Evolutionary conservation across 2,113 vertebrate genomes (phyloP).

Genomic region (Brachionichthys hirsutus): DNA sequence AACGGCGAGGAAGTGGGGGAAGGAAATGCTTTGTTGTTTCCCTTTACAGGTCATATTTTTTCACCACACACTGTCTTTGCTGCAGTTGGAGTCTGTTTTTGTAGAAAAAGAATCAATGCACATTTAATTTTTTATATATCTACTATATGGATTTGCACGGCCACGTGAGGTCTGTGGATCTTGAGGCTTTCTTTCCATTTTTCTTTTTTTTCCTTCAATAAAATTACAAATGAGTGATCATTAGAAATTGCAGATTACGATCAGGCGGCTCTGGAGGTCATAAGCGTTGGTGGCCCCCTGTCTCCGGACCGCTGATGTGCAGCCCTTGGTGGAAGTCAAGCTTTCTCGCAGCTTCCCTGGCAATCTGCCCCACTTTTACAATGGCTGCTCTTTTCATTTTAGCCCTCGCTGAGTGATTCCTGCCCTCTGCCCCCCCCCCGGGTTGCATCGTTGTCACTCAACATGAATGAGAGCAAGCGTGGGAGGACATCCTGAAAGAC

Average conservation of each 20-base stretch:
- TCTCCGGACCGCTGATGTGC: slow-evolving; percentile 24
- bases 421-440: slow-evolving; percentile 41
- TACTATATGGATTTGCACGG: not conserved
- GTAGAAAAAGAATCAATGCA: not conserved
- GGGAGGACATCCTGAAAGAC: slow-evolving; percentile 37
- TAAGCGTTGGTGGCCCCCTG: slow-evolving; percentile 17
- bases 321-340: slow-evolving; percentile 36
- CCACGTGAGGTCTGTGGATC: too few species aligned
- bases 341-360: slow-evolving; percentile 17
- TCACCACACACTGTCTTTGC: slow-evolving; percentile 4
- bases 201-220: slow-evolving; percentile 55
- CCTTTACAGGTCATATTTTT: slow-evolving; percentile 8
- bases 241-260: slow-evolving; percentile 74
- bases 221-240: slow-evolving; percentile 51
- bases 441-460: slow-evolving; percentile 48
- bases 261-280: slow-evolving; percentile 14
- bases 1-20: not conserved
- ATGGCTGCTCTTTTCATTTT: slow-evolving; percentile 44
- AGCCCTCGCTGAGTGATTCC: slow-evolving; percentile 39
- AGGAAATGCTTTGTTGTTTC: slow-evolving; percentile 10
- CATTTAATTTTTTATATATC: not conserved
- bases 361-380: slow-evolving; percentile 15
- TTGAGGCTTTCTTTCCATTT: too few species aligned
- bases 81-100: not conserved
- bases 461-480: slow-evolving; percentile 30